Conservation (phyloP, 2,113 vertebrate genomes). For the Setophaga coronata region DNA sequence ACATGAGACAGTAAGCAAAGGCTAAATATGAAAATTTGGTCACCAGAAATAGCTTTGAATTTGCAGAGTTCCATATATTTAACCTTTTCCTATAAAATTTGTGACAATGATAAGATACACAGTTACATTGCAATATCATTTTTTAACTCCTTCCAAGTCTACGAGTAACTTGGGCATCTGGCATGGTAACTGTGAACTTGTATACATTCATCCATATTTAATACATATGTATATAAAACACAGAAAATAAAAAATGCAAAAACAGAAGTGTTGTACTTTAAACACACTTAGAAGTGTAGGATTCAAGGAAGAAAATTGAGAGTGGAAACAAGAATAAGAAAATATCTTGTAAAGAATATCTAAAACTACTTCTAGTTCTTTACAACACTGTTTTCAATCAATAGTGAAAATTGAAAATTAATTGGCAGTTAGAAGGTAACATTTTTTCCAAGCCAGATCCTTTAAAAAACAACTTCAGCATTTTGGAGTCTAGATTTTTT, state of each 20-base stretch:
- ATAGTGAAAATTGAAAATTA: background rate
- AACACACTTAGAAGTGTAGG: background rate
- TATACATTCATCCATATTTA: no score
- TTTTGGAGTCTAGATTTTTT: background rate
- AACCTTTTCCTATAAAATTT: background rate
- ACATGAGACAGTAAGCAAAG: rapidly evolving
- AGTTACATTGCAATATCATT: background rate
- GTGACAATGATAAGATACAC: background rate
- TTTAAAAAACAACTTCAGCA: background rate
- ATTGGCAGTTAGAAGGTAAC: background rate
- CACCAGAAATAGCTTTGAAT: background rate
- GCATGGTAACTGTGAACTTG: background rate
- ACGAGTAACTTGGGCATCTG: background rate
- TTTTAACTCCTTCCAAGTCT: background rate
- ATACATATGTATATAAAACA: background rate
- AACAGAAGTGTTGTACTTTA: background rate
- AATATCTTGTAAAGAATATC: background rate
- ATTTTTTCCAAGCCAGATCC: background rate
- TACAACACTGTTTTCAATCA: background rate
- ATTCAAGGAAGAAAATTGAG: constrained; percentile 4
- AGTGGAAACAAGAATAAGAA: background rate
- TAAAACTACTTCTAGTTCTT: background rate
- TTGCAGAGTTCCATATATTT: background rate
- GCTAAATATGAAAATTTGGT: background rate
- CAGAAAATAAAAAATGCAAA: background rate